Percentiles rank a stretch among this genome's conserved stretches.
Conservation (phyloP, 1,140 invertebrate species). For the Nixonia krombeini region DNA sequence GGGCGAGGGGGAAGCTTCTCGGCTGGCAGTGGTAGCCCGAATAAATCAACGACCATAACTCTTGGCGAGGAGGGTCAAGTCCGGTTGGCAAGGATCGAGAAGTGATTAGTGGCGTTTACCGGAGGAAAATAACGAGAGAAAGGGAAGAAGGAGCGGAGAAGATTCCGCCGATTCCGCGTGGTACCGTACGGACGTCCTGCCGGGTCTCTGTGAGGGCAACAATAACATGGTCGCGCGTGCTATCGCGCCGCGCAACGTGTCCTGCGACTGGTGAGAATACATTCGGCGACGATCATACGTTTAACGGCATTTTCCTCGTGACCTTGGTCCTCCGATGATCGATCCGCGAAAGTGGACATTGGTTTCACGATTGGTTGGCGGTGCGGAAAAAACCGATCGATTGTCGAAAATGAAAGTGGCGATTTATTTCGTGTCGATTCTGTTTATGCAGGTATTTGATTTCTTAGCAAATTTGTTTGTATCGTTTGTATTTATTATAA, state of each 20-base stretch:
- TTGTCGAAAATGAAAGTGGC: background rate
- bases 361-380: background rate
- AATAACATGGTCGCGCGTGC: no score
- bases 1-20: no score
- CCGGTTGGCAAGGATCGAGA: constrained; percentile 43
- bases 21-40: constrained; percentile 25
- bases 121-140: constrained; percentile 8
- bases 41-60: constrained; percentile 50
- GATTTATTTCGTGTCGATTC: no score
- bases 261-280: background rate
- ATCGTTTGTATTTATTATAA: no score
- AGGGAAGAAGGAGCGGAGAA: constrained; percentile 15
- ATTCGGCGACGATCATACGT: background rate
- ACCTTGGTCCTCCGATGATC: background rate
- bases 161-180: background rate
- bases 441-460: no score
- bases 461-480: no score
- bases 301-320: background rate
- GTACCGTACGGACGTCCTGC: background rate
- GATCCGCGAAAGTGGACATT: background rate
- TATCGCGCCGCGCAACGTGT: no score
- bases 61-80: constrained; percentile 45
- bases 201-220: background rate
- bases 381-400: background rate
- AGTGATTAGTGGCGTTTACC: constrained; percentile 38